A percentile compares a stretch with the other conserved stretches of the same genome.
These are phyloP conservation scores for Australoheros facetus DNA, from an alignment of 2,797 vertebrate species.

Conservation along the genomic window DNA sequence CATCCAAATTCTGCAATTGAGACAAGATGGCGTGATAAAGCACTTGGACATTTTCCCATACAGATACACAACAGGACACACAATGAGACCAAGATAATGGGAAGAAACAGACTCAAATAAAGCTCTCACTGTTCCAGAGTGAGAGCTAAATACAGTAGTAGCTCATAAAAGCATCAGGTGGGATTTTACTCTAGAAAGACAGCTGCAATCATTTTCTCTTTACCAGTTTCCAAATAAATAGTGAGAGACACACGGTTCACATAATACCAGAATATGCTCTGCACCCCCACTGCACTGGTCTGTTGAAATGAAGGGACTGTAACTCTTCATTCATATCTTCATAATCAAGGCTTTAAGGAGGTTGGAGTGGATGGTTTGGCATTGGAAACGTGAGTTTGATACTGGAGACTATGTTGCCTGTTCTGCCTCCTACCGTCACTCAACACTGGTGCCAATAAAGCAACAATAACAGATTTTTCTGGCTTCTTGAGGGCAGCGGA, in stretches of 20 bases:
- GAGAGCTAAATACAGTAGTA: not conserved
- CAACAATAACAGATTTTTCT: not conserved
- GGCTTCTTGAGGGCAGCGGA: not conserved
- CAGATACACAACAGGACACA: constrained; percentile 25
- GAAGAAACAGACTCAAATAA: not conserved
- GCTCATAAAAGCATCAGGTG: no score
- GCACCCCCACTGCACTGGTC: not conserved
- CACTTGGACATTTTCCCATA: not conserved
- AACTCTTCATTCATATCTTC: not conserved
- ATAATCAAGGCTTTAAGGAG: not conserved
- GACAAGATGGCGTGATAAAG: constrained; percentile 47
- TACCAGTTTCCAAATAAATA: not conserved
- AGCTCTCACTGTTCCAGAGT: not conserved
- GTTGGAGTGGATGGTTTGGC: not conserved
- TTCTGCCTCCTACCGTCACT: not conserved
- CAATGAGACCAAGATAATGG: constrained; percentile 7
- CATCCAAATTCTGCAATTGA: constrained; percentile 89
- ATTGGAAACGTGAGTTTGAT: not conserved
- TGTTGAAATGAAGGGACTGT: not conserved
- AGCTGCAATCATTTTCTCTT: no score
- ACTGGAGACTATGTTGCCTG: not conserved
- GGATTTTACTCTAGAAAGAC: no score
- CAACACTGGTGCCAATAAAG: constrained; percentile 8
- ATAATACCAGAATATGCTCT: not conserved
- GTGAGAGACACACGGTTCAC: not conserved